Evolutionary conservation across 2,888 invertebrate species (phyloP), one percentile per base, ranked within the genome.

Genomic region (Ptilodon capucinus): DNA sequence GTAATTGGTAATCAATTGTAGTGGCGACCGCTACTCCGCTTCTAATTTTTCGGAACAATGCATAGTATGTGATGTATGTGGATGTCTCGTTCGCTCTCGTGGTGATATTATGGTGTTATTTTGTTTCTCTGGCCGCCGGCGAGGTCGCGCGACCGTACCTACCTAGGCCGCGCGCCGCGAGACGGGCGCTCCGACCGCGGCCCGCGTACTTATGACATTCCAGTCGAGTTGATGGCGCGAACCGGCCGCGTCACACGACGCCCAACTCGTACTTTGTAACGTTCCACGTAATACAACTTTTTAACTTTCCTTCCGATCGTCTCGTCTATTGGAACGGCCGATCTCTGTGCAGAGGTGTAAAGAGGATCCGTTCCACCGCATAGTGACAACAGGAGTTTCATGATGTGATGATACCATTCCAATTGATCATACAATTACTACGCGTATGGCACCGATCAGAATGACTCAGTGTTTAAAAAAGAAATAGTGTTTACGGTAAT

Each of bases 391-490:
- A 34, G 30, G 41, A 54, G 41, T 58, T 53, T 50, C 55, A 66
- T 41, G 39, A 68, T 72, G 74, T 79, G 72, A 75, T 67, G 54
- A 19, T 14, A 61, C n/a, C 41, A 41, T 63, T 56, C 58, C 47
- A 70, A 67, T 64, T 64, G 46, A 45, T 39, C 42, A 56, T 57
- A 57, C 55, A 71, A 71, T 72, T 73, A 67, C 53, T 56, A 62
- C 64, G 69, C 68, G 69, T 72, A 73, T 71, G 68, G 68, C 74
- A 64, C 51, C 70, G 80, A 68, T 71, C 64, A 73, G 76, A 80
- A 83, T 87, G 86, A 85, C 76, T 83, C 80, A 84, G 86, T 88
- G 86, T 75, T 81, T 73, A 64, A 53, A 59, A 76, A 76, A 74
- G 13, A 18, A 64, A 53, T 75, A 76, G 81, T 84, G 83, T 81